These are phyloP conservation scores for Sebastes aleutianus DNA, from an alignment of 2,797 vertebrate species.

Conservation along the genomic window DNA sequence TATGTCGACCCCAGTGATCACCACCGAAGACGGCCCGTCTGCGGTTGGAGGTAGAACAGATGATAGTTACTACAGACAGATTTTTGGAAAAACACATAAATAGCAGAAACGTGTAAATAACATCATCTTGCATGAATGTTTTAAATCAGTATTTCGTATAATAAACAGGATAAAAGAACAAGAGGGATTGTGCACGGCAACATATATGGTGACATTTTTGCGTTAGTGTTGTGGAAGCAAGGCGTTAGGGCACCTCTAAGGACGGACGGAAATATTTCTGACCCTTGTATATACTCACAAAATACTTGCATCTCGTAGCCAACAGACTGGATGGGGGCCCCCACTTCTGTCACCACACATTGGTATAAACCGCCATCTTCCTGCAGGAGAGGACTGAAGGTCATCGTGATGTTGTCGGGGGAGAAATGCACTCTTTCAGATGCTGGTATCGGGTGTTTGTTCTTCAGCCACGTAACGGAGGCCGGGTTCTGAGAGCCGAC, in stretches of 20 bases:
- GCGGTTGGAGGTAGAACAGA: background rate
- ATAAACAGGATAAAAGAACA: too few species aligned
- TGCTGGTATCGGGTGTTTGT: background rate
- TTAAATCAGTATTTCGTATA: background rate
- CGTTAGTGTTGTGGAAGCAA: too few species aligned
- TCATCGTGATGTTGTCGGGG: constrained; percentile 7
- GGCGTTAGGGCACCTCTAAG: too few species aligned
- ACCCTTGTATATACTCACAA: constrained; percentile 36
- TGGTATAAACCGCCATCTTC: constrained; percentile 43
- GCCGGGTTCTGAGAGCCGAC: constrained; percentile 26
- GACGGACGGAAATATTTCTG: background rate
- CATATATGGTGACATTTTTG: too few species aligned
- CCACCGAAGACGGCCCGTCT: constrained; percentile 30
- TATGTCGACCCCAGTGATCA: constrained; percentile 2
- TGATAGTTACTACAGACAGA: background rate
- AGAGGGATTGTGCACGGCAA: too few species aligned
- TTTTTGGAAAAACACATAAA: background rate
- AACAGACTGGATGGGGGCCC: background rate
- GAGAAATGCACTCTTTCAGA: constrained; percentile 18
- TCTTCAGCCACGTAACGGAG: constrained; percentile 32
- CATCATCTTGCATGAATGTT: background rate
- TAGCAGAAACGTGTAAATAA: background rate
- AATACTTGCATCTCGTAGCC: constrained; percentile 28
- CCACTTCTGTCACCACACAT: constrained; percentile 22
- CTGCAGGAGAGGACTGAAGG: constrained; percentile 31